Evolutionary conservation across 2,113 vertebrate species (phyloP).

Genomic region (Haplochromis vanheusdeni): DNA sequence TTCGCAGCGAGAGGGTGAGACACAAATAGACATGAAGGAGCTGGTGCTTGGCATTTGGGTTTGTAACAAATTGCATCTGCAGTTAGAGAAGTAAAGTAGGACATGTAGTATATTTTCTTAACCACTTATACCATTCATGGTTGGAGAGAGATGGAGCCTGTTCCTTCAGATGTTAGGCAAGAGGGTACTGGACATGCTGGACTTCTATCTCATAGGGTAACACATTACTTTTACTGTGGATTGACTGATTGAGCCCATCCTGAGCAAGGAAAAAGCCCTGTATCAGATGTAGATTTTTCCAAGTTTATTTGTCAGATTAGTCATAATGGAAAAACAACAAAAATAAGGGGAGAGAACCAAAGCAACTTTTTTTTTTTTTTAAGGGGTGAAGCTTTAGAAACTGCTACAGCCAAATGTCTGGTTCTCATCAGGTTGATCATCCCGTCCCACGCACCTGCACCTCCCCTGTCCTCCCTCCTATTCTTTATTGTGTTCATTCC

Average conservation of each 20-base stretch:
- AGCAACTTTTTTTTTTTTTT: not conserved
- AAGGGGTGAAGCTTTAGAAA: not conserved
- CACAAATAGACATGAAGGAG: not conserved
- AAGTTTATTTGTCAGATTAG: not conserved
- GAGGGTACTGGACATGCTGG: not conserved
- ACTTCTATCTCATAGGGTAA: not conserved
- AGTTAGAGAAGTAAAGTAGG: not conserved
- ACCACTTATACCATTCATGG: not conserved
- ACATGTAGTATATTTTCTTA: not conserved
- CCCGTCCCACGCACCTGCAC: not conserved
- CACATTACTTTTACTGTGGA: not conserved
- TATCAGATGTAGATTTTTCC: not conserved
- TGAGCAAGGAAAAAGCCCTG: not conserved
- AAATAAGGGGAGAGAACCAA: not conserved
- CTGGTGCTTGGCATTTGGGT: not conserved
- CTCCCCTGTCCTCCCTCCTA: not conserved
- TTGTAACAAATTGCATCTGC: not conserved
- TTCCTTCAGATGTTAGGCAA: not conserved
- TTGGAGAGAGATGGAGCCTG: not conserved
- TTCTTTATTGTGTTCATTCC: not conserved
- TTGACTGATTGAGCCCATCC: not conserved
- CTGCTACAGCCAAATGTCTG: conserved; percentile 19
- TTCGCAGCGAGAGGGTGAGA: conserved; percentile 94
- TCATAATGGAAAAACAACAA: not conserved
- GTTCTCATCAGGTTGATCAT: not conserved